phyloP scores from a whole-genome alignment of 2,888 invertebrate species.

The Griposia aprilina region DNA sequence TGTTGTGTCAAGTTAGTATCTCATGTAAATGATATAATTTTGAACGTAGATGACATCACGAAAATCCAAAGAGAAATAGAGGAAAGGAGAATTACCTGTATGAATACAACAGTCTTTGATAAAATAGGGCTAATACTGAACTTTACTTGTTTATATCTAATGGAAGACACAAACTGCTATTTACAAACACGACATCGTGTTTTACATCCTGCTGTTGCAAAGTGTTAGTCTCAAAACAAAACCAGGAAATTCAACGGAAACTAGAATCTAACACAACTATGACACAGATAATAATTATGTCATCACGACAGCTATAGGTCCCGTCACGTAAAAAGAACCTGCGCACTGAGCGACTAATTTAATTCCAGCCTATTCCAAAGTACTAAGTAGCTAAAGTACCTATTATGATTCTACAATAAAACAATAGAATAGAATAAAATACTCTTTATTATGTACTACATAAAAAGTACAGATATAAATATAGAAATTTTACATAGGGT shows the following conservation, averaged over 20 bases:
- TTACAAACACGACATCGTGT: too few species aligned
- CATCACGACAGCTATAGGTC: neutral
- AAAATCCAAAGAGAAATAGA: neutral
- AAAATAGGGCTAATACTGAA: too few species aligned
- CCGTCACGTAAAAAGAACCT: too few species aligned
- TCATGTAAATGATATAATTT: neutral
- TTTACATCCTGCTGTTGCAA: neutral
- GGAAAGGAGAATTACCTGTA: neutral
- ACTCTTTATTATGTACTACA: too few species aligned
- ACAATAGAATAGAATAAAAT: too few species aligned
- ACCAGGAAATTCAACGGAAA: neutral
- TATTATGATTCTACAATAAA: too few species aligned
- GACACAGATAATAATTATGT: neutral
- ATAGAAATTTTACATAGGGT: too few species aligned
- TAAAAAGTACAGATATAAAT: too few species aligned
- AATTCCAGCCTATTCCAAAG: too few species aligned
- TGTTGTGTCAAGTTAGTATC: constrained; percentile 6
- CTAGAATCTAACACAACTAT: neutral
- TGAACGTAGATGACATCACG: neutral
- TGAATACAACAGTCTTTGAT: neutral
- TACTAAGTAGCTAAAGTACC: too few species aligned
- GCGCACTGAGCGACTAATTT: too few species aligned
- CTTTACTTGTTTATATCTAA: neutral
- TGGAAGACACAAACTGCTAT: neutral
- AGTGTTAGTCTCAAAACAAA: neutral